Evolutionary conservation across 2,888 invertebrate species (phyloP), one percentile per base, ranked within the genome.

Genomic region (Eurytoma adleriae): DNA sequence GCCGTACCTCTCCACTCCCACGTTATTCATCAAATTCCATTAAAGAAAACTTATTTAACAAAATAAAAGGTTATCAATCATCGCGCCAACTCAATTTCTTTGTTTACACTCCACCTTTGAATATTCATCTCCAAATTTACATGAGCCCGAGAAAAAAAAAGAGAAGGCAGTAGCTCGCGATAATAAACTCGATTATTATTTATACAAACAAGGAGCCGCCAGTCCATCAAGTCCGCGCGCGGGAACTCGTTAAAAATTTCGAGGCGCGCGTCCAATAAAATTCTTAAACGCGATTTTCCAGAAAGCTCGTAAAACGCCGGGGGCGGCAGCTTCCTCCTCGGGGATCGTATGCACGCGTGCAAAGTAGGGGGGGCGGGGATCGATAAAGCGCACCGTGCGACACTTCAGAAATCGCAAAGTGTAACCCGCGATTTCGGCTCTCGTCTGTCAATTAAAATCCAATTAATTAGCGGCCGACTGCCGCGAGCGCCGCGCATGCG

Each of bases 381-480:
- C 62, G 70, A 70, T 70, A 70, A n/a, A 69, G 62, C 50, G 48
- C 10, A 59, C n/a, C 68, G 52, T 18, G 52, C 40, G 62, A 71
- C 78, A 79, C 68, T 73, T 68, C 54, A 68, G 54, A 73, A 73
- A 62, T 79, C 50, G 68, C 62, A 52, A 73, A 73, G 66, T 62
- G 68, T 59, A 62, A 54, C n/a, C 62, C 61, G 48, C 27, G 62
- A 69, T 68, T 67, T 75, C 20, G 57, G 67, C 40, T 18, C 70
- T 69, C 70, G 64, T 71, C 48, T 64, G 56, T 54, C 80, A 82
- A 82, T 83, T 83, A 83, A 82, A 82, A 81, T 76, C 81, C 82
- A 82, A 83, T 83, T 85, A 83, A 84, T 84, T 84, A 80, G 81
- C 81, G 78, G 78, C 3, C 30, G 40, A 12, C 48, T 16, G 4